phyloP scores from a whole-genome alignment of 2,113 vertebrate genomes.

The Paramormyrops kingsleyae region DNA sequence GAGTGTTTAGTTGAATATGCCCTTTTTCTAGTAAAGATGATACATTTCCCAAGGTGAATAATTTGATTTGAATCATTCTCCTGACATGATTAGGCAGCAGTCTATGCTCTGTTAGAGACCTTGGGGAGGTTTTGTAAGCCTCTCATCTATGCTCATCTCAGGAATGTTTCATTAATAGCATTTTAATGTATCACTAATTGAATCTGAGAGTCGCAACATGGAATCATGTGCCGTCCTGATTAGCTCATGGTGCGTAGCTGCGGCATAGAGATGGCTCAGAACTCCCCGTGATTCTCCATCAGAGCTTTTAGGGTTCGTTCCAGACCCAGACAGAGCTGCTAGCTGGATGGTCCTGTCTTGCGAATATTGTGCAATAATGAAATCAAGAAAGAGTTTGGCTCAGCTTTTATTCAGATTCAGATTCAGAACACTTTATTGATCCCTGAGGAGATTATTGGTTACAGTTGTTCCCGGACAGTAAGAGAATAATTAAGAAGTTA shows the following conservation, averaged over 20 bases:
- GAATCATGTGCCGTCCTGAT: conserved; percentile 35
- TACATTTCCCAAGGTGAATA: conserved; percentile 50
- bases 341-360: background rate
- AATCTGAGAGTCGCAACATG: conserved; percentile 26
- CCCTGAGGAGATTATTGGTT: no score
- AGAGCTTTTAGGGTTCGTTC: background rate
- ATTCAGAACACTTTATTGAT: no score
- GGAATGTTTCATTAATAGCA: conserved; percentile 16
- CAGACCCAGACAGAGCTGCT: background rate
- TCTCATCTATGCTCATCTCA: conserved; percentile 27
- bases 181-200: conserved; percentile 31
- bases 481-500: no score
- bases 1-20: conserved; percentile 51
- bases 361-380: background rate
- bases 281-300: background rate
- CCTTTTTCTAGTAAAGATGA: conserved; percentile 55
- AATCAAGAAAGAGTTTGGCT: background rate
- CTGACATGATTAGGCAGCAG: conserved; percentile 45
- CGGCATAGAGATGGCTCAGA: background rate
- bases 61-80: conserved; percentile 51
- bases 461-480: no score
- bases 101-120: conserved; percentile 40
- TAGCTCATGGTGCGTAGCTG: background rate
- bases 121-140: conserved; percentile 39
- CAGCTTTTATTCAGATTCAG: background rate